Conservation (phyloP, 92 coral and sea anemone genomes). For the Nematostella vectensis region DNA sequence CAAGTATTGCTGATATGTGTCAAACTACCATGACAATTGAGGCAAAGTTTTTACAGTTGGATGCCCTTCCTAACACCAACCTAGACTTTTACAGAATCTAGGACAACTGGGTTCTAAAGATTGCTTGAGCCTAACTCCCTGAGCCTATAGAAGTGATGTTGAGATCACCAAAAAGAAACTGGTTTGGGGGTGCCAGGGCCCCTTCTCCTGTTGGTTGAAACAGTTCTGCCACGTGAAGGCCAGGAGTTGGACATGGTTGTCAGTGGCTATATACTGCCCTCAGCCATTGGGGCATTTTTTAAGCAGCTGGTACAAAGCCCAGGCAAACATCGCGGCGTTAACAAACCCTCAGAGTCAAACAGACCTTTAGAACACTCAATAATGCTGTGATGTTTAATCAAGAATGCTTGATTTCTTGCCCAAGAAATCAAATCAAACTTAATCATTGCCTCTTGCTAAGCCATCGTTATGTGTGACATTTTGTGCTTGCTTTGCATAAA, state of each 20-base stretch:
- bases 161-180: not conserved
- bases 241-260: conserved; percentile 4
- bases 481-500: too few species aligned
- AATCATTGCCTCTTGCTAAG: too few species aligned
- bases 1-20: too few species aligned
- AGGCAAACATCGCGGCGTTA: not conserved
- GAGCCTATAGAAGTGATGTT: not conserved
- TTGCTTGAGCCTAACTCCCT: not conserved
- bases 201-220: not conserved
- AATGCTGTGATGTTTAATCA: too few species aligned
- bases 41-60: not conserved
- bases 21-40: not conserved
- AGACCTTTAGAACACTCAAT: too few species aligned
- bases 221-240: conserved; percentile 2
- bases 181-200: not conserved
- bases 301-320: not conserved
- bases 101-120: conserved; percentile 3
- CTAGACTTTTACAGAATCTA: conserved; percentile 1
- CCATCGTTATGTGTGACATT: too few species aligned
- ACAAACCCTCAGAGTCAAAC: not conserved
- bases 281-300: conserved; percentile 12
- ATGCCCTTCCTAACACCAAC: conserved; percentile 1
- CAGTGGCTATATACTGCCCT: conserved; percentile 6
- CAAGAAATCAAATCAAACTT: too few species aligned
- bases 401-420: too few species aligned